Percentiles rank a stretch among this genome's conserved stretches.
phyloP scores from a whole-genome alignment of 2,797 vertebrate species.

The Acanthis flammea region DNA sequence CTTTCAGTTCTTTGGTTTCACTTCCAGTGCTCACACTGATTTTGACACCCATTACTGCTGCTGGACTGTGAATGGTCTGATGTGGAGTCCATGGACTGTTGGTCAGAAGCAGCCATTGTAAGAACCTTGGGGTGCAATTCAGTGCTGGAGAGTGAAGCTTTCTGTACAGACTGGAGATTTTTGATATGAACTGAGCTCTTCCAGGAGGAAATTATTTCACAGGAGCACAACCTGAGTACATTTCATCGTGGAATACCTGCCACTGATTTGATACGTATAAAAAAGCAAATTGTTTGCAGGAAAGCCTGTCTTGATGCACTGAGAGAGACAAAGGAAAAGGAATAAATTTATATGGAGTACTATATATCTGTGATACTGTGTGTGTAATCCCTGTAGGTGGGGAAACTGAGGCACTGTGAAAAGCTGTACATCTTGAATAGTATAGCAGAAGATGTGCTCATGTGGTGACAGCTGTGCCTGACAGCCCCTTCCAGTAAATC shows the following conservation, averaged over 20 bases:
- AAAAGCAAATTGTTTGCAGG: neutral
- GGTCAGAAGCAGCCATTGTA: neutral
- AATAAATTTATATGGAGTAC: neutral
- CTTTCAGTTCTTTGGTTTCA: neutral
- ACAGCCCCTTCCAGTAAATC: neutral
- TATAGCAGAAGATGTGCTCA: fast-evolving
- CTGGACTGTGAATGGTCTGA: fast-evolving
- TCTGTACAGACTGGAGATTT: neutral
- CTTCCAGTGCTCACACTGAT: neutral
- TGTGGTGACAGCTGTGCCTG: neutral
- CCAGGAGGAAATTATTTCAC: neutral
- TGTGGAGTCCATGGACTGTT: neutral
- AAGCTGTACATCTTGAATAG: neutral
- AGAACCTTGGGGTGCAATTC: neutral
- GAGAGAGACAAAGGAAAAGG: neutral
- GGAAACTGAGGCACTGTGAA: neutral
- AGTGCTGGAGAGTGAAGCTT: neutral
- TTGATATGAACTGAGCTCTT: neutral
- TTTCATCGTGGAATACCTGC: neutral
- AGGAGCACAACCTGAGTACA: neutral
- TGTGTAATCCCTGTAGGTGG: neutral
- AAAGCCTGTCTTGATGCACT: neutral
- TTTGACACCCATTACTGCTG: neutral
- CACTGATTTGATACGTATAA: neutral
- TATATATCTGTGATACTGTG: neutral